Evolutionary conservation across 2,113 vertebrate genomes (phyloP).

Genomic region (Echinops telfairi): DNA sequence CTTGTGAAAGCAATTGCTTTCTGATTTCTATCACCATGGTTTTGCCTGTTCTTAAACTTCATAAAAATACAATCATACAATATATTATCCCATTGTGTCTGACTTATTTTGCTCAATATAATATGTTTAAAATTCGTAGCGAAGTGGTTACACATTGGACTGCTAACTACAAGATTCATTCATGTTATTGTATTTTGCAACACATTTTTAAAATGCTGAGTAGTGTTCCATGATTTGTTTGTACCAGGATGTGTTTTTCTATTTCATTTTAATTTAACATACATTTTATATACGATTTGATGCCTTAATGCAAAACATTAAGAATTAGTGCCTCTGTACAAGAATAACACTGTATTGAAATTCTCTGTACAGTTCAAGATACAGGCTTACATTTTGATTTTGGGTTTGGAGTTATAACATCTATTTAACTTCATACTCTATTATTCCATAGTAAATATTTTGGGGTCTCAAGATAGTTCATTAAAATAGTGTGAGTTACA

Average conservation of each 20-base stretch:
- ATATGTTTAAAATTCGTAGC: not conserved
- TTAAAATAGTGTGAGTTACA: slow-evolving; percentile 58
- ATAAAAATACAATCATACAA: not conserved
- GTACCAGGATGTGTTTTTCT: not conserved
- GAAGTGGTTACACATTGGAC: no score
- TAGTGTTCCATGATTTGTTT: not conserved
- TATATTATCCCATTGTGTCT: not conserved
- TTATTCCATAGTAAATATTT: slow-evolving; percentile 29
- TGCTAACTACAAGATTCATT: not conserved
- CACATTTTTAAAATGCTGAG: not conserved
- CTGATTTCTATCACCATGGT: not conserved
- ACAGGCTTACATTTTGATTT: slow-evolving; percentile 2
- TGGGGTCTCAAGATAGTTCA: slow-evolving; percentile 15
- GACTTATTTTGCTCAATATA: not conserved
- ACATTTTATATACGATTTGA: not conserved
- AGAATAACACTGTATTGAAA: not conserved
- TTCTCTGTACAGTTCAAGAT: slow-evolving; percentile 20
- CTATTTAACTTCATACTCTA: slow-evolving; percentile 36
- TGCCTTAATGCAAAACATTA: not conserved
- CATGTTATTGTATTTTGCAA: not conserved
- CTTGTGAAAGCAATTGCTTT: not conserved
- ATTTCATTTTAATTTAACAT: not conserved
- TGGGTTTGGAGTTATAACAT: slow-evolving; percentile 37
- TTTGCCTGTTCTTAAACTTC: not conserved
- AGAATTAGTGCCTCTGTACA: not conserved